These are phyloP conservation scores for Euschistus heros DNA, from an alignment of 1,140 invertebrate species.

Conservation along the genomic window DNA sequence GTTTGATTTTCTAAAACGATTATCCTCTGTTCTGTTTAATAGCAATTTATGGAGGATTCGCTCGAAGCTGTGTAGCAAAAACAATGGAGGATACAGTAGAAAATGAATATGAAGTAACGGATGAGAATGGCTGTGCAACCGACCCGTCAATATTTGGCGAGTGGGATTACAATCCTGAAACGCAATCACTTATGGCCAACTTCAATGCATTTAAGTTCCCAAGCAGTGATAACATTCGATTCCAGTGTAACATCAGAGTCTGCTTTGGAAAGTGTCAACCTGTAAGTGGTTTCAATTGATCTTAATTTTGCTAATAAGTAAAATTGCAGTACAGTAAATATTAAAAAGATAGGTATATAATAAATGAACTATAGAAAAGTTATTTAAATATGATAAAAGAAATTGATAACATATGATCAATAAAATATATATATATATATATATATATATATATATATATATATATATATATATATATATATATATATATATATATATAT, in stretches of 20 bases:
- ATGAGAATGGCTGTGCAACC: constrained; percentile 86
- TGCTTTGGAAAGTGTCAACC: constrained; percentile 93
- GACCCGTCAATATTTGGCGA: constrained; percentile 87
- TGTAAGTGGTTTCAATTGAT: constrained; percentile 43
- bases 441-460: no score
- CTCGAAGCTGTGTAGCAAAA: constrained; percentile 82
- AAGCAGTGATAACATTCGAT: constrained; percentile 84
- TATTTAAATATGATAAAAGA: no score
- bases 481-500: no score
- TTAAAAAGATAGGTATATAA: neutral
- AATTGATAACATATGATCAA: no score
- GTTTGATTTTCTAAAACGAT: no score
- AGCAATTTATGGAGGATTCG: constrained; percentile 91
- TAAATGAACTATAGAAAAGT: no score
- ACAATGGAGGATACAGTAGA: constrained; percentile 81
- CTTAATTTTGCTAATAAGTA: neutral
- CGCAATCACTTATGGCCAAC: constrained; percentile 67
- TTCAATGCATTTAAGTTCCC: constrained; percentile 96
- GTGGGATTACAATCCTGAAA: constrained; percentile 78
- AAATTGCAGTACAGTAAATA: neutral
- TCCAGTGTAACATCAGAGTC: constrained; percentile 91
- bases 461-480: no score
- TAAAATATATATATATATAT: no score
- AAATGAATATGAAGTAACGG: constrained; percentile 85
- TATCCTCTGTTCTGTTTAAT: constrained; percentile 24